Base-by-base conservation (phyloP, 2,797 vertebrate genomes). In the Meda fulgida region DNA sequence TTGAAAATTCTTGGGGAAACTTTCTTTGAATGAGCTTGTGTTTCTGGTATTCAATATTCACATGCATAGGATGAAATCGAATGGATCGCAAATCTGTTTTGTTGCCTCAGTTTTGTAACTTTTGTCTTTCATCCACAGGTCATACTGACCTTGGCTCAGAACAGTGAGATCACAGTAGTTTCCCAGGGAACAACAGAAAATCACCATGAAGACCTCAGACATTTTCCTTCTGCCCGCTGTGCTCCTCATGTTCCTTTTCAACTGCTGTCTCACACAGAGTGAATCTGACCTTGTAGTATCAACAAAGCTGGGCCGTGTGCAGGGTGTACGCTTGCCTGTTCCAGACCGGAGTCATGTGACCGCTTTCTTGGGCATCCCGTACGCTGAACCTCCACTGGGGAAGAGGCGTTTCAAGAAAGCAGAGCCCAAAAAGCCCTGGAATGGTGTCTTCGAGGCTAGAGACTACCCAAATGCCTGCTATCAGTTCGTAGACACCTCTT, bases 301-400 rank as follows among this genome's bases (percentile, higher is more conserved):
- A 9, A 97, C 96, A 0, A 94, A 88, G 1, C 82, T 76, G 0
- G 97, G 97, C 1, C 92, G 66, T 8, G 94, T 98, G 29, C 93
- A 93, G 3, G 97, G 97, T 0, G 7, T 89, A 38, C 94, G 92
- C 31, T 72, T 95, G n/a, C 90, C 91, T 0, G 92, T 95, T 21
- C 95, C 93, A 0, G 92, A 96, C 5, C 92, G 94, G 31, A 92
- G 91, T 88, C 92, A 94, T 18, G 93, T 98, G 84, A 92, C 92
- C 0, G 94, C 96, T 21, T 98, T 98, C 88, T 93, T 98, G 88
- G 97, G 97, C 43, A 95, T 98, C 85, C 97, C 97, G 10, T 98
- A 96, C 0, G 97, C 93, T 0, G 96, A 98, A 89, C 95, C 97
- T 0, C 97, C 97, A 0, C 5, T 96, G 43, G 97, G 96, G 0